Evolutionary conservation across 2,113 vertebrate species (phyloP).

Genomic region (Larimichthys polyactis): DNA sequence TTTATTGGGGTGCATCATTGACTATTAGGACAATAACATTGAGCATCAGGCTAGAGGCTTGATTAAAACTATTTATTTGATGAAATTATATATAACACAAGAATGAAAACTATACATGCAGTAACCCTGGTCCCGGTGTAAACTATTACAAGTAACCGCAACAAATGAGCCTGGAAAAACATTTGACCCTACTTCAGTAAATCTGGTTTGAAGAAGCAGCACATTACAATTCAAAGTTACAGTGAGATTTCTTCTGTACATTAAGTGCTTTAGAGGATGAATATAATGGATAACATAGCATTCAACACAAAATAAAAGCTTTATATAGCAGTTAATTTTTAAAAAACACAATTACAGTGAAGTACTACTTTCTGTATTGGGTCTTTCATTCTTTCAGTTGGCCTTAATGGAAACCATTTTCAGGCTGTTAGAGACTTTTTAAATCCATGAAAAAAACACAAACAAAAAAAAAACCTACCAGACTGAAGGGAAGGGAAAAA

Average conservation of each 20-base stretch:
- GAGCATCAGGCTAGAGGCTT: neutral
- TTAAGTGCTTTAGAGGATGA: conserved; percentile 13
- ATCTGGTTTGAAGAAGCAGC: conserved; percentile 19
- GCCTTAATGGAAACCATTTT: neutral
- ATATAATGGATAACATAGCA: neutral
- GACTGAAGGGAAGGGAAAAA: neutral
- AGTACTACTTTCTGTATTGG: neutral
- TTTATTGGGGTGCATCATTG: too few species aligned
- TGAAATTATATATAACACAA: conserved; percentile 1
- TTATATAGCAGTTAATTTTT: neutral
- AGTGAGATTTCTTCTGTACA: neutral
- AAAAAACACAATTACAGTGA: neutral
- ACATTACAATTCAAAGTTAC: neutral
- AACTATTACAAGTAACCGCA: conserved; percentile 16
- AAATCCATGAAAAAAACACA: too few species aligned
- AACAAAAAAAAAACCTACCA: neutral
- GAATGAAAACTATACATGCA: conserved; percentile 20
- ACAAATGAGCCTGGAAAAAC: conserved; percentile 25
- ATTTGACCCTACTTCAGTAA: neutral
- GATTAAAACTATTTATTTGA: conserved; percentile 38
- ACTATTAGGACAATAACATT: neutral
- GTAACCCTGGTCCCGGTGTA: conserved; percentile 39
- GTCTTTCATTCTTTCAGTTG: neutral
- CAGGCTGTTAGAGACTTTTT: neutral
- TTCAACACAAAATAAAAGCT: neutral